Evolutionary conservation across 2,888 invertebrate species (phyloP), one percentile per base, ranked within the genome.

Genomic region (Cetonia aurata): DNA sequence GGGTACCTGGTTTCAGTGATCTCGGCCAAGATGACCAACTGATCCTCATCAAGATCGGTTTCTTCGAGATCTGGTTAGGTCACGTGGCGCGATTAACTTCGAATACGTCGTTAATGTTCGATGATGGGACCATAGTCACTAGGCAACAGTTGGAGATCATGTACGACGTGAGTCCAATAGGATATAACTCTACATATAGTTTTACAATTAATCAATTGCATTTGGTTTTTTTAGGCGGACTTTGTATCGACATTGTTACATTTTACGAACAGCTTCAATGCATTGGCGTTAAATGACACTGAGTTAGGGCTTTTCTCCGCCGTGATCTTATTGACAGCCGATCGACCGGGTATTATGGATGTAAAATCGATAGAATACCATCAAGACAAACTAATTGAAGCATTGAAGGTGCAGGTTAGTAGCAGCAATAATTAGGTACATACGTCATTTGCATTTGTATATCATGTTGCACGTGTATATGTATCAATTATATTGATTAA

Each of bases 21-120:
- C 89, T 98, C 77, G 91, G 93, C 67, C 98, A 98, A 85, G 98
- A 98, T 83, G 98, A 98, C 86, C 98, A 99, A 86, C 89, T 99
- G 77, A 96, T 98, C 77, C 89, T 99, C 76, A 96, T 98, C 81
- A 98, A 99, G 88, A 91, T 92, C 82, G 97, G 98, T 73, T 99
- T 99, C 88, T 96, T 97, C 84, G 98, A 98, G 86, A 92, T 97
- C 74, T 98, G 98, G 97, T 88, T 98, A 75, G 92, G 94, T 57
- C 92, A 96, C 80, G 92, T 94, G 74, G 90, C 95, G 9, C 90
- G 93, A 75, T 89, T 96, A 85, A 93, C 94, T 50, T 91, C 91
- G 46, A 89, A 91, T 71, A 87, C 91, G 62, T 90, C 91, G 76
- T 87, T 98, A 83, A 93, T 96, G 72, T 95, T 98, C 82, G 93